phyloP scores from a whole-genome alignment of 2,888 invertebrate genomes.

The Tetheella fluctuosa region DNA sequence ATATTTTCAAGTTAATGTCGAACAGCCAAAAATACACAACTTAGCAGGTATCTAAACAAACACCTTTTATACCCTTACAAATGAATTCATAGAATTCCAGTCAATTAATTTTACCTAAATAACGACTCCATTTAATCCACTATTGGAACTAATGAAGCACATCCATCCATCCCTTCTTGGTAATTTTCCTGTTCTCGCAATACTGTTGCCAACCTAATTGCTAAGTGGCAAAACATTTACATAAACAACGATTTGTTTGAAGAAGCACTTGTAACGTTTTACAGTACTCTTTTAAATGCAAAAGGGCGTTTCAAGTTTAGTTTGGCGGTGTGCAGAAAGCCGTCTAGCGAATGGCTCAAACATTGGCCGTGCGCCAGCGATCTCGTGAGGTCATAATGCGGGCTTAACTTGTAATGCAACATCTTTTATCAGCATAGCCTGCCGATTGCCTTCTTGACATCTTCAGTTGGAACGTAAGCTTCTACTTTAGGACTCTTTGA shows the following conservation, averaged over 20 bases:
- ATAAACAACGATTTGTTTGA: conserved; percentile 45
- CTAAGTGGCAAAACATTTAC: conserved; percentile 33
- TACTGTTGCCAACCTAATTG: background rate
- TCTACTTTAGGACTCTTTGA: conserved; percentile 17
- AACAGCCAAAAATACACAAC: too few species aligned
- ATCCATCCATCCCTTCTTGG: background rate
- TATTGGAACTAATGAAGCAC: too few species aligned
- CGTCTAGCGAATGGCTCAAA: conserved; percentile 57
- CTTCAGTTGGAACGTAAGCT: conserved; percentile 25
- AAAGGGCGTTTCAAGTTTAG: conserved; percentile 63
- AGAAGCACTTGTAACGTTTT: conserved; percentile 53
- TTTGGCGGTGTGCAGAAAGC: conserved; percentile 54
- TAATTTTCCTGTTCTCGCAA: conserved; percentile 1
- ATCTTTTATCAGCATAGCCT: conserved; percentile 43
- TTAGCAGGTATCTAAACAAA: background rate
- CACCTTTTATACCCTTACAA: background rate
- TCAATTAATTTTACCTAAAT: background rate
- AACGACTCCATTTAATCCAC: background rate
- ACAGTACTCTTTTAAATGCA: conserved; percentile 52
- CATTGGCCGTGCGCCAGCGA: conserved; percentile 61
- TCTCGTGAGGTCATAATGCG: conserved; percentile 42
- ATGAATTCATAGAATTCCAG: background rate
- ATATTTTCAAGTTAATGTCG: background rate
- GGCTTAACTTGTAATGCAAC: conserved; percentile 51
- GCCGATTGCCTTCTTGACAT: conserved; percentile 38